These are phyloP conservation scores for Parapsyche elsis DNA, from an alignment of 1,140 invertebrate genomes.

Conservation along the genomic window DNA sequence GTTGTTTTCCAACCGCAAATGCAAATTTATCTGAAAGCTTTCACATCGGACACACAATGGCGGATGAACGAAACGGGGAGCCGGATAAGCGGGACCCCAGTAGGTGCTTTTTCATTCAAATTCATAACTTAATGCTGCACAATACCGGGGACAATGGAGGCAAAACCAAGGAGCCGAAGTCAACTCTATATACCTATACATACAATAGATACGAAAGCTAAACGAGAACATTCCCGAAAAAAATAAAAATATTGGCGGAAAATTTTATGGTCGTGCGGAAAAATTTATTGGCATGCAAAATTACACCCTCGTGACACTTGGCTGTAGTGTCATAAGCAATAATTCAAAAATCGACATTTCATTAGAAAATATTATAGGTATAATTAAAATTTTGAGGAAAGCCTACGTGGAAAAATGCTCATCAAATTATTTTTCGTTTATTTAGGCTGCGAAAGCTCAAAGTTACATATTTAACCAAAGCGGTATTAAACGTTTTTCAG, in stretches of 20 bases:
- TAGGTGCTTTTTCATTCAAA: conserved; percentile 41
- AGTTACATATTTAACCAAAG: too few species aligned
- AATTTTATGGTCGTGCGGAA: neutral
- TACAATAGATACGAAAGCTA: neutral
- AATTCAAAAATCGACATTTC: too few species aligned
- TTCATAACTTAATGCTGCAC: conserved; percentile 41
- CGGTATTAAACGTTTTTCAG: too few species aligned
- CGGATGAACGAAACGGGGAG: neutral
- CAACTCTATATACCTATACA: neutral
- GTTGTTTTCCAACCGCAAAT: conserved; percentile 23
- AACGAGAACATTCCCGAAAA: neutral
- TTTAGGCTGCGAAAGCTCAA: too few species aligned
- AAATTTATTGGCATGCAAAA: too few species aligned
- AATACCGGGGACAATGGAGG: conserved; percentile 36
- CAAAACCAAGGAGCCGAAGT: neutral
- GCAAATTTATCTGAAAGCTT: conserved; percentile 50
- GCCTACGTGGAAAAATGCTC: too few species aligned
- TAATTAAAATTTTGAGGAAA: too few species aligned
- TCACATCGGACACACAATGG: conserved; percentile 37
- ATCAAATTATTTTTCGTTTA: too few species aligned
- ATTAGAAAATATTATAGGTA: too few species aligned
- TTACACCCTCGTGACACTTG: too few species aligned
- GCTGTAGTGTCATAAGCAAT: too few species aligned
- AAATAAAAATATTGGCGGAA: neutral
- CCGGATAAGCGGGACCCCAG: conserved; percentile 5